A percentile compares a stretch with the other conserved stretches of the same genome.
These are phyloP conservation scores for Zygogramma bicolorata DNA, from an alignment of 2,888 invertebrate genomes.

Conservation along the genomic window DNA sequence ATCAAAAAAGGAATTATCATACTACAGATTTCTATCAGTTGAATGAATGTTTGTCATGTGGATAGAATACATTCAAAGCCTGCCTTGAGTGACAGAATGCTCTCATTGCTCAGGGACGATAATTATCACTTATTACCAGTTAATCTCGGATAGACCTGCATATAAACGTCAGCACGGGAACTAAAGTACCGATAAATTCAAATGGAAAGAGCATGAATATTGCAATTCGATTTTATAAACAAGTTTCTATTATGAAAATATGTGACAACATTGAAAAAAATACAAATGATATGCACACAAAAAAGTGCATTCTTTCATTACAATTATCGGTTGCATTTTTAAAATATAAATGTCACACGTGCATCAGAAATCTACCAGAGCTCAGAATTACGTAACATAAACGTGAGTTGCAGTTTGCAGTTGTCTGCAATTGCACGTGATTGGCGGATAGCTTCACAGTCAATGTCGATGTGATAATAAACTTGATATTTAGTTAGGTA, in stretches of 20 bases:
- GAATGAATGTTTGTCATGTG: not conserved
- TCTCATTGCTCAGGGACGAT: not conserved
- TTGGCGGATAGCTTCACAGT: slow-evolving; percentile 25
- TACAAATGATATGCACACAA: slow-evolving; percentile 23
- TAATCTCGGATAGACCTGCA: not conserved
- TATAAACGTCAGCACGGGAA: not conserved
- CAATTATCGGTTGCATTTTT: slow-evolving; percentile 44
- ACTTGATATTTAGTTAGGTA: slow-evolving; percentile 39
- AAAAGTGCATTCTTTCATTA: slow-evolving; percentile 36
- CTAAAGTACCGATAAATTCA: slow-evolving; percentile 12
- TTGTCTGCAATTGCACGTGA: slow-evolving; percentile 43
- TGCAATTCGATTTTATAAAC: slow-evolving; percentile 30
- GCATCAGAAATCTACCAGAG: slow-evolving; percentile 46
- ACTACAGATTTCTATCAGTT: too few relatives aligned
- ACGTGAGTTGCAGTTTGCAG: slow-evolving; percentile 54
- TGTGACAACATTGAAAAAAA: slow-evolving; percentile 36
- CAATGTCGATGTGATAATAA: slow-evolving; percentile 39
- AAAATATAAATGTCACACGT: slow-evolving; percentile 59
- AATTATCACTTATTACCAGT: not conserved
- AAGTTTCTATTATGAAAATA: slow-evolving; percentile 36
- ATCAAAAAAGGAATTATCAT: too few relatives aligned
- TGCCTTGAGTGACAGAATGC: not conserved
- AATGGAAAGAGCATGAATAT: slow-evolving; percentile 26
- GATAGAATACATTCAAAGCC: not conserved
- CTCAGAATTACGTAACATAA: slow-evolving; percentile 53